Conservation (phyloP, 2,888 invertebrate species). For the Luperina nickerlii region DNA sequence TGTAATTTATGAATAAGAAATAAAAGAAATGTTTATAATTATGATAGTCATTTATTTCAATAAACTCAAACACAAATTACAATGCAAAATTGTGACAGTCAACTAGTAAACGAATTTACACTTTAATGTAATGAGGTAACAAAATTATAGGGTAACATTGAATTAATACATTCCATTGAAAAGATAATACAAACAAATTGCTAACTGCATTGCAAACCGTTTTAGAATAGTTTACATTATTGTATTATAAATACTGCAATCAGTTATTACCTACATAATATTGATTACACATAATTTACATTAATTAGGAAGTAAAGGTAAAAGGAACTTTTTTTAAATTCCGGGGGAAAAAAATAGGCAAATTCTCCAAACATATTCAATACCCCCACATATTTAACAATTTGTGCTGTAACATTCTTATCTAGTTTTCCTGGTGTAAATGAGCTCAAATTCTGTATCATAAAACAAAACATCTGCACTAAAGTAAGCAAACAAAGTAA, state of each 20-base stretch:
- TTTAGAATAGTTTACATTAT: constrained; percentile 30
- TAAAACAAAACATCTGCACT: constrained; percentile 35
- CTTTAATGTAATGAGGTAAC: constrained; percentile 68
- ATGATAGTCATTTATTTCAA: constrained; percentile 73
- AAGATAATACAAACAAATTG: constrained; percentile 28
- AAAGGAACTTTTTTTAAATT: constrained; percentile 56
- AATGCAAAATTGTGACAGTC: constrained; percentile 66
- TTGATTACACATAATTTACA: constrained; percentile 57
- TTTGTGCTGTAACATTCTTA: constrained; percentile 48
- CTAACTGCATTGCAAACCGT: constrained; percentile 31
- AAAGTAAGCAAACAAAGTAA: constrained; percentile 32
- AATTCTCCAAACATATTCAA: constrained; percentile 22
- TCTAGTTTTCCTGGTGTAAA: constrained; percentile 23
- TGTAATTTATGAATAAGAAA: constrained; percentile 24
- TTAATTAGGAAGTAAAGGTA: constrained; percentile 26
- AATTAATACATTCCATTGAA: constrained; percentile 63
- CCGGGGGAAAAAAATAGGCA: constrained; percentile 21
- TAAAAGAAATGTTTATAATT: constrained; percentile 58
- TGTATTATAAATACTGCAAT: constrained; percentile 45
- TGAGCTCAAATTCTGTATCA: constrained; percentile 46
- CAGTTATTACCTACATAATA: constrained; percentile 41
- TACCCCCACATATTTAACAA: constrained; percentile 29
- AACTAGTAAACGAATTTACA: constrained; percentile 62
- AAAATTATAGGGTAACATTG: constrained; percentile 76
- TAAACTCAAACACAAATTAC: constrained; percentile 75